Evolutionary conservation across 2,888 invertebrate genomes (phyloP), one percentile per base, ranked within the genome.

Genomic region (Apeira syringaria): DNA sequence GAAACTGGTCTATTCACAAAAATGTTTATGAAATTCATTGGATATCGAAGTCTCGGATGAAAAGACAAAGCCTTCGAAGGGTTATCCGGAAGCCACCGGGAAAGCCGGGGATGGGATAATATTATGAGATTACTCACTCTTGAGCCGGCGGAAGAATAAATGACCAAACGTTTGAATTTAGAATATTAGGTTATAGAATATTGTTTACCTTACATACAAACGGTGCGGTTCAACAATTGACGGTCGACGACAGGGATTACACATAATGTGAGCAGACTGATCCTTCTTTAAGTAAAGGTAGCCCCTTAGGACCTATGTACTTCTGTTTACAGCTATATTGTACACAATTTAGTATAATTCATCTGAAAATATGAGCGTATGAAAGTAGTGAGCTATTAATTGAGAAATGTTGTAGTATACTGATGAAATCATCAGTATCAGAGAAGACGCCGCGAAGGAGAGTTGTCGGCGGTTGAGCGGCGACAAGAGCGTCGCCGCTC

Each of bases 81-180:
- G 37, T 38, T 30, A 27, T 17, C 40, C 18, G 33, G 25, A 30
- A 25, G 24, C 30, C 30, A 41, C 38, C 42, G 43, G 40, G 40
- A 12, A 38, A 24, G 35, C 12, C 18, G 12, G 37, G 50, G 39
- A 31, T 18, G 20, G 27, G 15, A 18, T 33, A 9, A 42, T 59
- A 55, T 58, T 60, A 66, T 59, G 57, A 55, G 65, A 68, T 68
- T 65, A 68, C 53, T 29, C 35, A 43, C 46, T 54, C 53, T 54
- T 53, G 54, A 48, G 56, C 53, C 55, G 37, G 32, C 29, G 51
- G 36, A 42, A 42, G 35, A 20, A 42, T 35, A 13, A 35, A 31
- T 12, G 20, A 47, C 33, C 36, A 39, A 52, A 43, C 47, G 48
- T 26, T 29, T 35, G 35, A 55, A 52, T 56, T 51, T 35, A 34